Evolutionary conservation across 2,113 vertebrate species (phyloP).

Genomic region (Lepus europaeus): DNA sequence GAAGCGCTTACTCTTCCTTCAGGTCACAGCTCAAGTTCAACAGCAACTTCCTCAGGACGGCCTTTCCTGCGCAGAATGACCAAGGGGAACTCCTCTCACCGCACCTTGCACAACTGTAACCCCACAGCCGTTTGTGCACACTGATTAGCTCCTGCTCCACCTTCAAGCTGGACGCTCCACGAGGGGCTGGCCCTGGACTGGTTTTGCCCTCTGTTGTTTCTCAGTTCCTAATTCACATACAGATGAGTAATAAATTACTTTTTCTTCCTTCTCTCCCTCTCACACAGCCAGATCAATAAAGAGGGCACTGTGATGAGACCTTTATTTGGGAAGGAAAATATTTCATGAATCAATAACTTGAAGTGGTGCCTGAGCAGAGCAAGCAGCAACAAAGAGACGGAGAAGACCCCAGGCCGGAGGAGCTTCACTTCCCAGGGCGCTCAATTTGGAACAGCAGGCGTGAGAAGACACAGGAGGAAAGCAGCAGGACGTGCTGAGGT

Average conservation of each 20-base stretch:
- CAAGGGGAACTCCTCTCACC: background rate
- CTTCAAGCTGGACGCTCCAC: background rate
- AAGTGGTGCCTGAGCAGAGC: background rate
- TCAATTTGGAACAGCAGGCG: background rate
- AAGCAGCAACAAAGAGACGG: background rate
- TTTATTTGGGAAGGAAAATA: conserved; percentile 35
- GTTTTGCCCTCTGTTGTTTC: background rate
- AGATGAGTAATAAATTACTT: background rate
- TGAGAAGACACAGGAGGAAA: background rate
- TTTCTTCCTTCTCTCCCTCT: background rate
- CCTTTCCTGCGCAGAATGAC: background rate
- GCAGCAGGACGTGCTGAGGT: background rate
- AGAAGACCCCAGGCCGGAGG: background rate
- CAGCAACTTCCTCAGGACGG: background rate
- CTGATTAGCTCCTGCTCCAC: background rate
- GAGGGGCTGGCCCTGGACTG: background rate
- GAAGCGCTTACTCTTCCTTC: background rate
- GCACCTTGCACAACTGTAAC: background rate
- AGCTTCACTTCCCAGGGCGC: background rate
- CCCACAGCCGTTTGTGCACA: background rate
- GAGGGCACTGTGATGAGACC: background rate
- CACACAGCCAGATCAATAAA: background rate
- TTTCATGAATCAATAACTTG: conserved; percentile 10
- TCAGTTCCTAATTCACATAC: background rate
- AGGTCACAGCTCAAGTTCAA: background rate